Evolutionary conservation across 1,140 invertebrate species (phyloP), one percentile per base, ranked within the genome.

Genomic region (Alviniconcha marisindica): DNA sequence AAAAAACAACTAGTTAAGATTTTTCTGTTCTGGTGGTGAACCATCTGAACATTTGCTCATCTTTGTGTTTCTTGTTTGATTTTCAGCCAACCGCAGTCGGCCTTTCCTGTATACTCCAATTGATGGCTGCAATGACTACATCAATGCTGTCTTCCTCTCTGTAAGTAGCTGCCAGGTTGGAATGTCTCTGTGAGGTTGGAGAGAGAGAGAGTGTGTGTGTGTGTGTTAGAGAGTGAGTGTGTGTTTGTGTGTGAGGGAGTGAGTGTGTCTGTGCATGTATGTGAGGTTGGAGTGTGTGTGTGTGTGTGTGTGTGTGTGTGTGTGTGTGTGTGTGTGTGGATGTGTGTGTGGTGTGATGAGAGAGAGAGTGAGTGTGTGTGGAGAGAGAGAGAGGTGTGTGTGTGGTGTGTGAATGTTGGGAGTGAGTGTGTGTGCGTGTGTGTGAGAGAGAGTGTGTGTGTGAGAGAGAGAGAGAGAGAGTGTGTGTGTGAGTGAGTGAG

Each of bases 141-240:
- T 92, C 77, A 92, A 92, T 86, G 91, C 91, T 60, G 89, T 92
- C 31, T 91, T 90, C 66, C 82, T 91, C 44, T 88, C 91, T 36
- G 91, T 91, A 89, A 88, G 89, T 89, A 69, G 15, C 7, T 42
- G 21, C 7, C 24, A 10, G n/a, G 24, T 24, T 63, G 24, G 12
- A 31, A 31, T 18, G 28, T 31, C 36, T 73, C 31, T 69, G 63
- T 44, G 21, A 33, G 24, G 21, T 31, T 0, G 14, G 1, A 60
- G 54, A 5, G 21, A 24, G 54, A n/a, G 2, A 18, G 18, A 60
- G 56, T 2, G 56, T 60, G 4, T 12, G 1, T 51, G 24, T 77
- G n/a, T 28, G 7, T 15, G 14, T 73, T 73, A 73, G 48, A 51
- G 18, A 51, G 48, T 51, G 7, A 7, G 48, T 51, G 48, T 51